phyloP scores from a whole-genome alignment of 1,140 invertebrate genomes.

The Caerostris darwini region DNA sequence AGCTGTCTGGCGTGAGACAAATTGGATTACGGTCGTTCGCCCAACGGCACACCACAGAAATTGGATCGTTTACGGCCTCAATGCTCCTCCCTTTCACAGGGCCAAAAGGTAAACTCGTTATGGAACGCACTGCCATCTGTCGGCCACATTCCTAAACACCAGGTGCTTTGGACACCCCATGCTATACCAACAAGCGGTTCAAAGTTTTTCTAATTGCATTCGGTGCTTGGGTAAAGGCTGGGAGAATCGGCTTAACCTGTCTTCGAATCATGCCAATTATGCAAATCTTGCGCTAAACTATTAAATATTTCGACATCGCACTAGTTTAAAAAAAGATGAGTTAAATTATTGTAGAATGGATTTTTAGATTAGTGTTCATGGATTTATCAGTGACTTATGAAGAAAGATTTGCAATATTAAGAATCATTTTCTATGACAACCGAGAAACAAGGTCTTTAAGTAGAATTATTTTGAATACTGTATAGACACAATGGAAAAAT shows the following conservation, averaged over 20 bases:
- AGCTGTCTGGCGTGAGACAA: conserved; percentile 71
- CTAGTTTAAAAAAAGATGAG: background rate
- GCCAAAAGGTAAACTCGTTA: conserved; percentile 76
- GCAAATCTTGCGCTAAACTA: background rate
- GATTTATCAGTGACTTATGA: too few species aligned
- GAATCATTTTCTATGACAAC: too few species aligned
- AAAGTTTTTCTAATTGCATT: conserved; percentile 37
- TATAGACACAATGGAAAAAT: too few species aligned
- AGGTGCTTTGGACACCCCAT: conserved; percentile 27
- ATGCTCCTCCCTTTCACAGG: conserved; percentile 59
- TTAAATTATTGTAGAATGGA: background rate
- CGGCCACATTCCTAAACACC: conserved; percentile 54
- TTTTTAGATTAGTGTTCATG: background rate
- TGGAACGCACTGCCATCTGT: conserved; percentile 59
- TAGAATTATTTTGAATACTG: too few species aligned
- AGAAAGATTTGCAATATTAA: too few species aligned
- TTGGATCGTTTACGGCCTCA: conserved; percentile 76
- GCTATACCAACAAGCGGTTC: conserved; percentile 27
- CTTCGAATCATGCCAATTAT: background rate
- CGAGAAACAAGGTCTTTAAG: too few species aligned
- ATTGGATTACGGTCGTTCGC: conserved; percentile 74
- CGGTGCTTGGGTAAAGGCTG: background rate
- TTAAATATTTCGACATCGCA: too few species aligned
- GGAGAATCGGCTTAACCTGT: too few species aligned
- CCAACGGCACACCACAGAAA: conserved; percentile 76